Evolutionary conservation across 2,797 vertebrate species (phyloP).

Genomic region (Philypnodon macrostomus): DNA sequence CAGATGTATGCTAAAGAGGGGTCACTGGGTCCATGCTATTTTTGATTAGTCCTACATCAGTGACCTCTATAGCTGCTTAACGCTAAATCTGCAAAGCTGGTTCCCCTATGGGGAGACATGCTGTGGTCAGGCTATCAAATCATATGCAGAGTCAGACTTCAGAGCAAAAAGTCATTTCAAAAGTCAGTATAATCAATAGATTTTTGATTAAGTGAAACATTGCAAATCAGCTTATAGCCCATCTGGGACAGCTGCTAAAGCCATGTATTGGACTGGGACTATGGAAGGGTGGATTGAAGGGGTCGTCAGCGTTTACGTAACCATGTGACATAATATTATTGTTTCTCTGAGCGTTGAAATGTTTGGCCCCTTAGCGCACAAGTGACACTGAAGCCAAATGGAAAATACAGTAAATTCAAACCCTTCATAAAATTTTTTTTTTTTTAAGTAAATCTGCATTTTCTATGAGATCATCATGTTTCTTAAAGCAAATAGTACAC

Average conservation of each 20-base stretch:
- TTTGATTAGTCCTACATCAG: constrained; percentile 23
- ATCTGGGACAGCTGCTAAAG: constrained; percentile 31
- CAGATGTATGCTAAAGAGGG: constrained; percentile 35
- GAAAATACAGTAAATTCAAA: no score
- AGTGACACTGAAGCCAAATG: no score
- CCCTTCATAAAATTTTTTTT: no score
- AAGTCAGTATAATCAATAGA: constrained; percentile 2
- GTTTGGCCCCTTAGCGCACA: no score
- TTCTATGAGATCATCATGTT: no score
- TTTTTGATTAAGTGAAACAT: not conserved
- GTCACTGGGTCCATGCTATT: constrained; percentile 32
- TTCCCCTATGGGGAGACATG: constrained; percentile 25
- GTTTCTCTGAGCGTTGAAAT: constrained; percentile 51
- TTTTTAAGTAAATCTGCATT: no score
- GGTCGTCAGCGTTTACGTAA: constrained; percentile 61
- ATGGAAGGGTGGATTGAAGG: constrained; percentile 32
- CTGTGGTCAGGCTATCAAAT: constrained; percentile 27
- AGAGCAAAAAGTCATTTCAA: constrained; percentile 10
- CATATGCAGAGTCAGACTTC: constrained; percentile 25
- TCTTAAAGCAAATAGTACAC: no score
- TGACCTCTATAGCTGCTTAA: constrained; percentile 56
- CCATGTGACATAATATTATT: constrained; percentile 57
- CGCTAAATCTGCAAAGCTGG: constrained; percentile 46
- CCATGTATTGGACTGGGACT: constrained; percentile 8
- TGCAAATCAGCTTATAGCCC: constrained; percentile 21